phyloP scores from a whole-genome alignment of 2,113 vertebrate genomes.

The Dromaius novaehollandiae region DNA sequence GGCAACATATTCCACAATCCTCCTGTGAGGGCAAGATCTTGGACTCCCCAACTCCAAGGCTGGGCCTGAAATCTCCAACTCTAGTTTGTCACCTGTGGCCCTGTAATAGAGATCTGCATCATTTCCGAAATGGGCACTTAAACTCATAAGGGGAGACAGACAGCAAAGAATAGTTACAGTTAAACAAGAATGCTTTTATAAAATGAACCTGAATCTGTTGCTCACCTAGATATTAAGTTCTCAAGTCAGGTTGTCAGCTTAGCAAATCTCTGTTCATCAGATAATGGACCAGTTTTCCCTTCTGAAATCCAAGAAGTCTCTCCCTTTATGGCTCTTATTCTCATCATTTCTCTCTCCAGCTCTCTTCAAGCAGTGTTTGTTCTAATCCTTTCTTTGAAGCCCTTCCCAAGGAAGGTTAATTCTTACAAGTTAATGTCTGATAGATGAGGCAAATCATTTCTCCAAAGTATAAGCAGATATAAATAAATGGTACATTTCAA shows the following conservation, averaged over 20 bases:
- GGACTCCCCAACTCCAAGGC: not conserved
- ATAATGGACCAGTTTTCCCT: not conserved
- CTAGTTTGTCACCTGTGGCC: not conserved
- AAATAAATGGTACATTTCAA: not conserved
- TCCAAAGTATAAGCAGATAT: not conserved
- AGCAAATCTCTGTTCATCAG: not conserved
- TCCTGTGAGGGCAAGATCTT: not conserved
- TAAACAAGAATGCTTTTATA: not conserved
- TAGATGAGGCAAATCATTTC: not conserved
- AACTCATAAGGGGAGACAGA: not conserved
- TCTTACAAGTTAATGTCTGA: not conserved
- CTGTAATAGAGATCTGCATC: not conserved
- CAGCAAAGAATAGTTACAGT: not conserved
- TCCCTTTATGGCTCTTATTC: not conserved
- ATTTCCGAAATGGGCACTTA: not conserved
- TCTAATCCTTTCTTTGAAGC: not conserved
- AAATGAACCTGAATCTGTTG: not conserved
- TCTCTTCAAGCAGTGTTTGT: not conserved
- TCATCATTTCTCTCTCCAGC: not conserved
- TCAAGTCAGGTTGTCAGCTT: not conserved
- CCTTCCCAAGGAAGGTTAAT: not conserved
- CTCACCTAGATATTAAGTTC: not conserved
- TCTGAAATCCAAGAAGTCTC: not conserved
- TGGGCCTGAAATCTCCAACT: not conserved
- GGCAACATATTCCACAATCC: not conserved